Base-by-base conservation (phyloP, 2,113 vertebrate genomes). In the Arenaria interpres region DNA sequence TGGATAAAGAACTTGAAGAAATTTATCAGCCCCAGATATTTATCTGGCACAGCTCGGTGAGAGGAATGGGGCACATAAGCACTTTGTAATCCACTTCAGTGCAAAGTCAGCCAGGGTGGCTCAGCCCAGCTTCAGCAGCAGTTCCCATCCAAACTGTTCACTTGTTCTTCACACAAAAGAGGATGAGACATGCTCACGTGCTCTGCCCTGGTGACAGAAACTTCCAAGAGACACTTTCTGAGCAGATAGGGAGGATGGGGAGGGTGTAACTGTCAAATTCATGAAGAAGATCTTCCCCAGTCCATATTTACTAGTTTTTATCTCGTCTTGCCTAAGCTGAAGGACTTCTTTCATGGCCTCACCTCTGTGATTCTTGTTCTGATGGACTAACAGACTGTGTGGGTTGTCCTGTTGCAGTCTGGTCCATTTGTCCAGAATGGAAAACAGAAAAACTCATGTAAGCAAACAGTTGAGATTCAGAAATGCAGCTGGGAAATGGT, bases 151-250 rank as follows among this genome's bases (percentile, higher is more conserved):
- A n/a, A 69, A 54, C 27, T 27, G 7, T n/a, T 22, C 22, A 32
- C n/a, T n/a, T 1, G 1, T 23, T 48, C 51, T 77, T 77, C 20
- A 11, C 43, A n/a, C 2, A 6, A 63, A 30, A 59, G 45, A 68
- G 35, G 35, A 30, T 22, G 22, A 51, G 10, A 21, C 28, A 67
- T 2, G 1, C 8, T 60, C 2, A 0, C 3, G 4, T 33, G 19
- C 23, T 66, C 60, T 39, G 35, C 30, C 8, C n/a, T 4, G 8
- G 35, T 24, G 10, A 19, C 43, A 51, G 37, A 68, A 60, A 59
- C 25, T 21, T 51, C 54, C 43, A 24, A 25, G 43, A 27, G n/a
- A 68, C 8, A 10, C 32, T 35, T 17, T 24, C 27, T 35, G 37
- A 51, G 73, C 25, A 68, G 62, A 63, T 13, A 14, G 46, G 35